Percentiles rank a stretch among this genome's conserved stretches.
Evolutionary conservation across 2,797 vertebrate genomes (phyloP).

Genomic region (Allobates femoralis): DNA sequence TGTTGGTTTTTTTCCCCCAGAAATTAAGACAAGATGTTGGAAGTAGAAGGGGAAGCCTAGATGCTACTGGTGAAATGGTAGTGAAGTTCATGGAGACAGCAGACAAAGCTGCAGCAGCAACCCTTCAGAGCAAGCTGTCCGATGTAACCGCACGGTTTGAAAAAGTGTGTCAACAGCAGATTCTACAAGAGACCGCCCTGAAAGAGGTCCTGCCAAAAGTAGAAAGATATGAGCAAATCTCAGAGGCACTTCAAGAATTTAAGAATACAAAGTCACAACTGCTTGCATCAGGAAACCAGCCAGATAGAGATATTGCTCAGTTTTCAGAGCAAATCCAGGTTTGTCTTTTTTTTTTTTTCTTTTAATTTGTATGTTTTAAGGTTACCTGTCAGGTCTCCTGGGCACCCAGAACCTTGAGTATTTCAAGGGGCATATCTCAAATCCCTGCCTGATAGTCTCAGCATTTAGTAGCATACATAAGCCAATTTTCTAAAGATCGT

Average conservation of each 20-base stretch:
- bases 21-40: slow-evolving; percentile 94
- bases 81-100: slow-evolving; percentile 84
- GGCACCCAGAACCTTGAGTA: no score
- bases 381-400: no score
- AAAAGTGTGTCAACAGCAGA: slow-evolving; percentile 82
- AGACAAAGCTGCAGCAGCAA: slow-evolving; percentile 80
- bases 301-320: slow-evolving; percentile 85
- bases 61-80: slow-evolving; percentile 89
- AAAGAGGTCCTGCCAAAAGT: slow-evolving; percentile 85
- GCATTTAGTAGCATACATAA: no score
- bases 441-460: no score
- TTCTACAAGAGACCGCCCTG: slow-evolving; percentile 81
- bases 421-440: no score
- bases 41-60: slow-evolving; percentile 90
- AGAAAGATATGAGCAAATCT: slow-evolving; percentile 90
- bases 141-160: slow-evolving; percentile 80
- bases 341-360: slow-evolving; percentile 54
- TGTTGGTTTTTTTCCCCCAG: slow-evolving; percentile 74
- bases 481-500: no score
- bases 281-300: slow-evolving; percentile 85
- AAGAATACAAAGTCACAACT: slow-evolving; percentile 79
- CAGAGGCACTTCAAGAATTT: slow-evolving; percentile 82
- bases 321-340: slow-evolving; percentile 94
- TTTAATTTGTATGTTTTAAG: not conserved
- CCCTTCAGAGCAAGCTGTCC: slow-evolving; percentile 83